Percentiles rank a stretch among this genome's conserved stretches.
Conservation (phyloP, 2,113 vertebrate species). For the Oreochromis spilurus region DNA sequence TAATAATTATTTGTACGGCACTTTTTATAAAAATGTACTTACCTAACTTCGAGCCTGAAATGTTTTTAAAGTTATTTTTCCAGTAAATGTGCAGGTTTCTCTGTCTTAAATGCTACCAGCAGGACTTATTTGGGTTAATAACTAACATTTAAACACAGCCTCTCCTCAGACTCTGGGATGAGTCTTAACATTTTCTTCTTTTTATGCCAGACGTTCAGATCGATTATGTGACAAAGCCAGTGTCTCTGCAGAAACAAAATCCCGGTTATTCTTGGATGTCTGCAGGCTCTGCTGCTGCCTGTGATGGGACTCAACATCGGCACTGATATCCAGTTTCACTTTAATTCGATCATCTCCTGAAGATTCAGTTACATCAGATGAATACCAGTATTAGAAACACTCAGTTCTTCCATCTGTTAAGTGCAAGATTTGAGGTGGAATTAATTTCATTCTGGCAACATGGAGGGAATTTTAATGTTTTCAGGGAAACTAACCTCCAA, state of each 20-base stretch:
- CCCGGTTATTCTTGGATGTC: neutral
- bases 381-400: neutral
- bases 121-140: neutral
- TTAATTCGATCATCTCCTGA: neutral
- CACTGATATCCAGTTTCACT: neutral
- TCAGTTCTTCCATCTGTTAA: neutral
- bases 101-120: neutral
- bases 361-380: neutral
- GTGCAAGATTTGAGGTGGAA: neutral
- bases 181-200: neutral
- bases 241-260: neutral
- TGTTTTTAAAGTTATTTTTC: neutral
- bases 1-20: neutral
- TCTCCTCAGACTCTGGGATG: neutral
- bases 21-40: neutral
- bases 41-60: too few species aligned
- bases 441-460: neutral
- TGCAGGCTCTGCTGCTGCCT: neutral
- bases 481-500: neutral
- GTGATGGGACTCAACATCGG: neutral
- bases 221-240: neutral
- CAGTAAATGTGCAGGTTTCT: neutral
- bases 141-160: neutral
- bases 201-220: neutral
- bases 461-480: neutral